These are phyloP conservation scores for Callocephalon fimbriatum DNA, from an alignment of 2,113 vertebrate species.

Conservation along the genomic window DNA sequence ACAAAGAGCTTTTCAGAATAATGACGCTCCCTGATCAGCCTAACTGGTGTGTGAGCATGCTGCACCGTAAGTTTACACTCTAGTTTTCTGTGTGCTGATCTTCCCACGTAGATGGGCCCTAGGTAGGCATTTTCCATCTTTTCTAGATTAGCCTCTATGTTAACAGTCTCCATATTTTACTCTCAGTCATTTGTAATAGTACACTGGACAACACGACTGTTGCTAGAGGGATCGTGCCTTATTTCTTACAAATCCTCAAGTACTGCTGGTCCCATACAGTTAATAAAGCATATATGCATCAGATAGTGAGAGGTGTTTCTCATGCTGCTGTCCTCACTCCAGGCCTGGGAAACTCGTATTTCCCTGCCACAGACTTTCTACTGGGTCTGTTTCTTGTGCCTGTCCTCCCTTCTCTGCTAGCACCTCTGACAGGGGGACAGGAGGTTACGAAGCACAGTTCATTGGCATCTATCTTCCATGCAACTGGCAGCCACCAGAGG, in stretches of 20 bases:
- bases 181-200: neutral
- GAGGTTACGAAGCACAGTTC: neutral
- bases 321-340: neutral
- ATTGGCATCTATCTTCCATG: neutral
- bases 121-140: neutral
- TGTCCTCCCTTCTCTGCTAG: neutral
- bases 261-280: neutral
- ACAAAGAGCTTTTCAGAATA: neutral
- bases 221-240: neutral
- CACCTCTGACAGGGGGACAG: neutral
- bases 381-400: neutral
- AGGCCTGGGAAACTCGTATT: neutral
- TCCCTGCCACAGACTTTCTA: neutral
- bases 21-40: neutral
- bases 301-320: neutral
- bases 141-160: neutral
- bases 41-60: rapidly evolving
- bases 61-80: neutral
- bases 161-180: neutral
- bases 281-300: neutral
- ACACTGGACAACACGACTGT: rapidly evolving
- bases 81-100: neutral
- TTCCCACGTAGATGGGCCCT: neutral
- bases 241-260: neutral
- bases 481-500: neutral